Base-by-base conservation (phyloP, 1,140 invertebrate genomes). In the Pseudachorutes palmiensis region DNA sequence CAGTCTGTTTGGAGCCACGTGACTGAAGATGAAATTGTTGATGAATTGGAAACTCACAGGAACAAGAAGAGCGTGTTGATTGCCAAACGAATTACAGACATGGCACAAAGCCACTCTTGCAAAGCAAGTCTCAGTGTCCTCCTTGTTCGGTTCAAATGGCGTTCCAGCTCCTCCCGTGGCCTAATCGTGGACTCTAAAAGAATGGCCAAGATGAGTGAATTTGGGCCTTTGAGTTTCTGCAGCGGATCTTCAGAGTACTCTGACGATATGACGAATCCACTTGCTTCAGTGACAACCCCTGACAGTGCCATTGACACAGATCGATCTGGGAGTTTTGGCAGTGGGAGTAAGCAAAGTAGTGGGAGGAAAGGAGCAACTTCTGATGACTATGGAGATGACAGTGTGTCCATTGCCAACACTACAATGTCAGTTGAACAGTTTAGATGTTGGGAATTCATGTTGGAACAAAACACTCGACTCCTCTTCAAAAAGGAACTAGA, bases 381-480 rank as follows among this genome's bases (percentile, higher is more conserved):
- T n/a, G n/a, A n/a, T n/a, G n/a, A n/a, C n/a, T n/a, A n/a, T n/a
- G n/a, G n/a, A n/a, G n/a, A 78, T 41, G 84, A 84, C 57, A 83
- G 85, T 64, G 83, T 84, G 28, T 77, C 76, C 0, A 67, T 72
- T 1, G 77, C 79, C 0, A 79, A 87, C 77, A 67, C 85, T 81
- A 55, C 82, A 75, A 73, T 83, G 2, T 89, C 87, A 2, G 90
- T 92, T 72, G 91, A 94, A 75, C 90, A 92, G 75, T 91, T 91
- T 74, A 88, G 91, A 71, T 92, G 90, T 74, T 94, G 91, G 91
- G 91, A 94, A 73, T 94, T 92, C 74, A 92, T 93, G 88, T 76
- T 94, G 24, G 91, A 92, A 75, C 89, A 92, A 78, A 94, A 94
- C 74, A 91, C 90, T 0, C 90, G 92, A 75, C 78, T 92, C 68